phyloP scores from a whole-genome alignment of 2,888 invertebrate genomes.

The Sturmia bella region DNA sequence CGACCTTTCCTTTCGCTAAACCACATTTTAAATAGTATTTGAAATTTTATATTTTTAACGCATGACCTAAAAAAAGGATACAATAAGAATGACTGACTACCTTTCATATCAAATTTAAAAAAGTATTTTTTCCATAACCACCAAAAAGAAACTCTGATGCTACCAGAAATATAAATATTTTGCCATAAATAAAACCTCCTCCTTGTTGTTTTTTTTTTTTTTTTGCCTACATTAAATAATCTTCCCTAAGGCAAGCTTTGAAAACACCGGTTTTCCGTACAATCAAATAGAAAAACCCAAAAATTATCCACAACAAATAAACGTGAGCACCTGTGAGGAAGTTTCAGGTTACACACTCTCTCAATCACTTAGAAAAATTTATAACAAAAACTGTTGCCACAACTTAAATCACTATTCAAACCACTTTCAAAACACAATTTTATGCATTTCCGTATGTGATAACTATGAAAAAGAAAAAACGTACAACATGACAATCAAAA shows the following conservation, averaged over 20 bases:
- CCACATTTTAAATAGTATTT: too few species aligned
- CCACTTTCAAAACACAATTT: slow-evolving; percentile 38
- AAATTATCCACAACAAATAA: slow-evolving; percentile 6
- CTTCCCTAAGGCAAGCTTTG: background rate
- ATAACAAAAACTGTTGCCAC: slow-evolving; percentile 3
- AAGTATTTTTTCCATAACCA: too few species aligned
- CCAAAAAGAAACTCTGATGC: too few species aligned
- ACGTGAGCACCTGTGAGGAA: slow-evolving; percentile 61
- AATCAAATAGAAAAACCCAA: slow-evolving; percentile 46
- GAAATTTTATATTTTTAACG: too few species aligned
- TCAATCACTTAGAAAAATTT: background rate
- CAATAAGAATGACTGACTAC: too few species aligned
- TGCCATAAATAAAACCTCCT: slow-evolving; percentile 64
- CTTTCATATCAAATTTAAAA: too few species aligned
- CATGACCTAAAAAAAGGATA: too few species aligned
- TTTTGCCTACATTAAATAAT: slow-evolving; percentile 14
- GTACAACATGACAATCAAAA: slow-evolving; percentile 63
- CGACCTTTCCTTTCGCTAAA: too few species aligned
- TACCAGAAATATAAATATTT: slow-evolving; percentile 57
- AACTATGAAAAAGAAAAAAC: slow-evolving; percentile 28
- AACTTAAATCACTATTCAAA: slow-evolving; percentile 18
- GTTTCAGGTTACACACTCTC: slow-evolving; percentile 49
- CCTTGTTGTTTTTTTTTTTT: background rate
- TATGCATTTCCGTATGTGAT: slow-evolving; percentile 66
- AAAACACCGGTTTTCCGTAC: slow-evolving; percentile 27